Conservation (phyloP, 2,113 vertebrate genomes). For the Andinoacara biseriatus region DNA sequence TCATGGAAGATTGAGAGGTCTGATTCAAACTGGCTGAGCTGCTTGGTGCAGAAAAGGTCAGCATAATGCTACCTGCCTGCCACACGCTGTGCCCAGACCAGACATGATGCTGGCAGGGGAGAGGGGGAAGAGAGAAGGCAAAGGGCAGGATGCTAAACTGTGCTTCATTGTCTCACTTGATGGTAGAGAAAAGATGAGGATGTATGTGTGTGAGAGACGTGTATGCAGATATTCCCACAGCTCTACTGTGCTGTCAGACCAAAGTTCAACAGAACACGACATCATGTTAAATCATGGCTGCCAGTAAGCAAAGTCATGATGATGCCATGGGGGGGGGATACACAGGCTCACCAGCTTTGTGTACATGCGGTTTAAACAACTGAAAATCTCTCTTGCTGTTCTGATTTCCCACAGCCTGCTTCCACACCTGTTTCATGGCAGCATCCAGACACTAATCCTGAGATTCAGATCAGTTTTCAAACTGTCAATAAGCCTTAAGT, state of each 20-base stretch:
- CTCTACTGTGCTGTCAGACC: not conserved
- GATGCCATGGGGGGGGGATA: slow-evolving; percentile 16
- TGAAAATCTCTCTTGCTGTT: slow-evolving; percentile 7
- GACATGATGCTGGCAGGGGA: slow-evolving; percentile 45
- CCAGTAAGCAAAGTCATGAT: slow-evolving; percentile 9
- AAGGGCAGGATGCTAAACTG: slow-evolving; percentile 34
- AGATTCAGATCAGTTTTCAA: not conserved
- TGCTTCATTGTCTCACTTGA: slow-evolving; percentile 21
- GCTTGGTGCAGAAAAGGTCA: slow-evolving; percentile 65
- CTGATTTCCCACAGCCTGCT: not conserved
- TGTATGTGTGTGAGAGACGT: not conserved
- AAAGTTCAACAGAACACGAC: not conserved
- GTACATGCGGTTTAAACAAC: not conserved
- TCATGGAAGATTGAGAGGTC: slow-evolving; percentile 27
- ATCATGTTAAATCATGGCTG: not conserved
- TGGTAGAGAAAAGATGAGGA: not conserved
- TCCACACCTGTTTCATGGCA: not conserved
- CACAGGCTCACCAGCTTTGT: slow-evolving; percentile 9
- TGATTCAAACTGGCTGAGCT: slow-evolving; percentile 45
- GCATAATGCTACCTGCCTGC: slow-evolving; percentile 60
- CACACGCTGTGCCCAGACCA: slow-evolving; percentile 43
- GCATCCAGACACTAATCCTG: not conserved
- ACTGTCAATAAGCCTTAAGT: not conserved
- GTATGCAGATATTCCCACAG: not conserved
- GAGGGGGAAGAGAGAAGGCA: slow-evolving; percentile 10